phyloP scores from a whole-genome alignment of 2,888 invertebrate species.

The Gnatocerus cornutus region DNA sequence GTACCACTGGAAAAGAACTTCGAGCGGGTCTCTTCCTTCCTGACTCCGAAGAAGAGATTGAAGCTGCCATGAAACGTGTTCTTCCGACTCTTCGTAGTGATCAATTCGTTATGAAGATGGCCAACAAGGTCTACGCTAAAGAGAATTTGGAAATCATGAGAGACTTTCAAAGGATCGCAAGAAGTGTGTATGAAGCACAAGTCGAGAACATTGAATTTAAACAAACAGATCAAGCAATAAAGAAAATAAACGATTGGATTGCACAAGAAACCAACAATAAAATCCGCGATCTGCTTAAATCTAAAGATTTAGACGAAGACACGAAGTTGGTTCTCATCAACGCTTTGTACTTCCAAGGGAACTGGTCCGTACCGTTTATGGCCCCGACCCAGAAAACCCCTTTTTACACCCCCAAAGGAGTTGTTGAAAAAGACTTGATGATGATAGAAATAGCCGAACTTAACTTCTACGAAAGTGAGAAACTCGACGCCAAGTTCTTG shows the following conservation, averaged over 20 bases:
- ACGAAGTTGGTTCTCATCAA: conserved; percentile 65
- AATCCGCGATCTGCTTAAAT: conserved; percentile 61
- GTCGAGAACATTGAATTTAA: conserved; percentile 15
- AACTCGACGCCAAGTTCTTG: conserved; percentile 17
- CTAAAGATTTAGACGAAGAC: conserved; percentile 52
- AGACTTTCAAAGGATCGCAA: not conserved
- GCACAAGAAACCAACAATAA: conserved; percentile 64
- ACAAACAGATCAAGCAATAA: too few species aligned
- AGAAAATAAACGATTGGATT: conserved; percentile 60
- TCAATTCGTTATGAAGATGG: conserved; percentile 16
- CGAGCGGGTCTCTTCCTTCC: conserved; percentile 56
- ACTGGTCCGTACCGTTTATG: conserved; percentile 58
- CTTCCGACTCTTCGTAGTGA: not conserved
- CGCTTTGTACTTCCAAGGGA: conserved; percentile 54
- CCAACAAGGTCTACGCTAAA: conserved; percentile 13
- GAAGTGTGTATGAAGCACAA: conserved; percentile 1
- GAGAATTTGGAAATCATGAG: not conserved
- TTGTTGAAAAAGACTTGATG: too few species aligned
- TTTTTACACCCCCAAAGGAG: not conserved
- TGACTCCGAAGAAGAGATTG: conserved; percentile 47
- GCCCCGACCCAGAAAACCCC: conserved; percentile 44
- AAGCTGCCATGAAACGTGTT: conserved; percentile 8
- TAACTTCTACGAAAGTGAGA: not conserved
- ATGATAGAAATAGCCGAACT: not conserved
- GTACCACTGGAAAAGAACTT: conserved; percentile 56